phyloP scores from a whole-genome alignment of 2,797 vertebrate species.

The Hapalemur alaotrensis region DNA sequence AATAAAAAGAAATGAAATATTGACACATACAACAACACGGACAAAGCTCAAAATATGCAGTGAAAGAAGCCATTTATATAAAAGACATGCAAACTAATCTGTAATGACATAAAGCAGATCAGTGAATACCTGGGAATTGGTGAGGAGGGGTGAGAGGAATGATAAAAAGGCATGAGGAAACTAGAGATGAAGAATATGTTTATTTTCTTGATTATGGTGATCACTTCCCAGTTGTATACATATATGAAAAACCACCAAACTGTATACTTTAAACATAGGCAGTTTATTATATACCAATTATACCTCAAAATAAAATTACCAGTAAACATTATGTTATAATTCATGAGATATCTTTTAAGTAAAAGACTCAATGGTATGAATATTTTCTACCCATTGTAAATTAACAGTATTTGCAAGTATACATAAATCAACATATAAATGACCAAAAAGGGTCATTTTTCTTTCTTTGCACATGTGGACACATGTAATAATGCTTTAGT shows the following conservation, averaged over 20 bases:
- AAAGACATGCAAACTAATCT: background rate
- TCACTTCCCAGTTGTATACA: background rate
- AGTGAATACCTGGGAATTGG: background rate
- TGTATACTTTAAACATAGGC: background rate
- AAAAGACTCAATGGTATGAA: background rate
- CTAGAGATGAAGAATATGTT: background rate
- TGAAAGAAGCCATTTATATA: background rate
- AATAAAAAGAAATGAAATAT: constrained; percentile 21
- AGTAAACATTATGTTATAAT: background rate
- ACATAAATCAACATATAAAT: background rate
- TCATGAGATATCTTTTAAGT: background rate
- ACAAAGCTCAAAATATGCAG: background rate
- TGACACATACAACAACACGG: background rate
- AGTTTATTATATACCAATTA: constrained; percentile 9
- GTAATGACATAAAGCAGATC: background rate
- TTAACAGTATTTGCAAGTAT: background rate
- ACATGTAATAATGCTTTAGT: background rate
- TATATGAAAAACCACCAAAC: background rate
- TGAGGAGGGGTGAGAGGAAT: background rate
- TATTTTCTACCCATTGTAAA: constrained; percentile 30
- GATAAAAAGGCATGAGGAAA: background rate
- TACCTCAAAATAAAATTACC: background rate
- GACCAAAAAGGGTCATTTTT: background rate
- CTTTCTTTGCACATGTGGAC: background rate
- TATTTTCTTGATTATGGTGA: background rate